Percentiles rank a stretch among this genome's conserved stretches.
Conservation (phyloP, 2,797 vertebrate genomes). For the Taenioides sp. region DNA sequence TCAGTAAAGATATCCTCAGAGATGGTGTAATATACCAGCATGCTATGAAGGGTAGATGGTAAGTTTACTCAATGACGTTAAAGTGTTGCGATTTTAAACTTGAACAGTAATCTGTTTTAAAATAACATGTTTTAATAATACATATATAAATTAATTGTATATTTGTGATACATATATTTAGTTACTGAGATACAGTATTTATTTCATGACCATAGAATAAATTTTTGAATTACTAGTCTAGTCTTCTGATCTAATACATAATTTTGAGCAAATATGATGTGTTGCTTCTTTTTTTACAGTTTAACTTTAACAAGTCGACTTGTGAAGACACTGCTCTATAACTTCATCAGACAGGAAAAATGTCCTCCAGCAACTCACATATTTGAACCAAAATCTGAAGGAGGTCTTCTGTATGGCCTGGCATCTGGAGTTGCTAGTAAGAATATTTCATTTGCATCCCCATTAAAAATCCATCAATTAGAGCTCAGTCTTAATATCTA, state of each 20-base stretch:
- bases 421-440: constrained; percentile 97
- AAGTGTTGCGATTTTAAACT: neutral
- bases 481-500: neutral
- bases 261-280: too few relatives aligned
- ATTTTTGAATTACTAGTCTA: neutral
- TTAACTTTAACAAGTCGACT: constrained; percentile 91
- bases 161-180: neutral
- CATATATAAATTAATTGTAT: neutral
- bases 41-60: constrained; percentile 93
- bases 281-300: constrained; percentile 64
- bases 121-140: neutral
- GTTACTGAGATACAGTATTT: neutral
- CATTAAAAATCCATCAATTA: neutral
- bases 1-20: constrained; percentile 91
- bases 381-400: constrained; percentile 86
- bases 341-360: constrained; percentile 97
- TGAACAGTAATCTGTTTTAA: neutral
- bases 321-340: constrained; percentile 96
- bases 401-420: constrained; percentile 91
- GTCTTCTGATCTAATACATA: too few relatives aligned
- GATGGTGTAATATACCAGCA: constrained; percentile 88
- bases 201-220: neutral
- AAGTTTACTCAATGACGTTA: constrained; percentile 51
- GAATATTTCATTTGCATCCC: constrained; percentile 44
- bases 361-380: constrained; percentile 87